Base-by-base conservation (phyloP, 2,797 vertebrate genomes). In the Coregonus suidteri region DNA sequence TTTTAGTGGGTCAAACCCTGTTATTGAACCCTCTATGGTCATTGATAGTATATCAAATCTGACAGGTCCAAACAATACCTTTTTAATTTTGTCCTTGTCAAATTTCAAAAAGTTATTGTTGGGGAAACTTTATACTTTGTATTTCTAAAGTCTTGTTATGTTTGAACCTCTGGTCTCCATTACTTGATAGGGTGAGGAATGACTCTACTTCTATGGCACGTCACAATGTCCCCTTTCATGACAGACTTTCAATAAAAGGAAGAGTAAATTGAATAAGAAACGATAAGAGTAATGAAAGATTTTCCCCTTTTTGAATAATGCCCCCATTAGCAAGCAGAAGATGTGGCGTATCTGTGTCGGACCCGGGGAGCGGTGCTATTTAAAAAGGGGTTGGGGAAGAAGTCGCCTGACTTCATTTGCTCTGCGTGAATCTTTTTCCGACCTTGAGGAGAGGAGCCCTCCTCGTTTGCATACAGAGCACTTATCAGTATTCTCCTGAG, bases 391-490 rank as follows among this genome's bases (percentile, higher is more conserved):
- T 67, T 34, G 54, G 77, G 71, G 67, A 11, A 83, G 64, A 75
- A 85, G 83, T 82, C 83, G 79, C 85, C 80, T 31, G 79, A 83
- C 81, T 88, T 88, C 67, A 84, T 88, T 91, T 86, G 69, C 85
- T 82, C 82, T 76, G 82, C 81, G 51, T 84, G 81, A 88, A 84
- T 87, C 76, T 85, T 86, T 86, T 75, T 51, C 62, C 37, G 87
- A 91, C 90, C 91, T 91, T 90, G 86, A 90, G 82, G 83, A 90
- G 84, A 71, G 16, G 15, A 87, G 81, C 79, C 80, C 71, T 51
- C 76, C 81, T 90, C 80, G 91, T 92, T 90, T 89, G 82, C 91
- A 90, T 91, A 79, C 65, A 2, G 79, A 80, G 83, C 88, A 83
- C 81, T 77, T 86, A 88, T 90, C 81, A 68, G 82, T 82, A 87